Conservation (phyloP, 2,888 invertebrate genomes). For the Endotricha flammealis region DNA sequence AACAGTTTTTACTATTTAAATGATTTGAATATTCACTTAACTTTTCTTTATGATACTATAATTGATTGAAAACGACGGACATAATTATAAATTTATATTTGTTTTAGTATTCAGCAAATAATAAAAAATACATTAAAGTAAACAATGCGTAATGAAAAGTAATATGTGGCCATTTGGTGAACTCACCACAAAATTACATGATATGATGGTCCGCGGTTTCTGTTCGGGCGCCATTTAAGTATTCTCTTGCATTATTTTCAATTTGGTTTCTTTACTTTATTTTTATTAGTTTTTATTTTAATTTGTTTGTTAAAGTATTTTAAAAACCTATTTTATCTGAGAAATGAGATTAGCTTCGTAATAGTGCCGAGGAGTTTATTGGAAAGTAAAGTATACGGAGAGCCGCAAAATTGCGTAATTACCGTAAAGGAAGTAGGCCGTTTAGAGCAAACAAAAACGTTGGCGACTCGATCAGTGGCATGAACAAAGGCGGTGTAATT, state of each 20-base stretch:
- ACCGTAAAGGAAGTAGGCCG: constrained; percentile 72
- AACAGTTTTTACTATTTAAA: constrained; percentile 3
- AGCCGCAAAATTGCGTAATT: constrained; percentile 71
- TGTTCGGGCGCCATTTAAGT: constrained; percentile 24
- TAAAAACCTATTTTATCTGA: too few relatives aligned
- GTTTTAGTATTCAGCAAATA: too few relatives aligned
- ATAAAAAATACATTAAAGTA: too few relatives aligned
- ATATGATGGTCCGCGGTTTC: constrained; percentile 10
- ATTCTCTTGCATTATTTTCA: too few relatives aligned
- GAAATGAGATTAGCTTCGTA: too few relatives aligned
- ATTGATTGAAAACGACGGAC: too few relatives aligned
- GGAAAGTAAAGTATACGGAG: constrained; percentile 40
- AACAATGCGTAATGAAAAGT: neutral
- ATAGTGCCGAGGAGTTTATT: too few relatives aligned
- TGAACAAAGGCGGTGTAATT: constrained; percentile 76
- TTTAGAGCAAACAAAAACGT: constrained; percentile 72
- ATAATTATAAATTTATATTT: too few relatives aligned
- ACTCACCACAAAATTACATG: constrained; percentile 14
- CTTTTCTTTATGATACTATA: too few relatives aligned
- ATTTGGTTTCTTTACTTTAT: too few relatives aligned
- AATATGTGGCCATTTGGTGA: constrained; percentile 5
- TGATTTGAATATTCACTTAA: neutral
- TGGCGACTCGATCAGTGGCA: constrained; percentile 70
- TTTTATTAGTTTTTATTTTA: too few relatives aligned
- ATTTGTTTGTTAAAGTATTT: too few relatives aligned